Base-by-base conservation (phyloP, 2,888 invertebrate genomes). In the Iselma pallidipennis region DNA sequence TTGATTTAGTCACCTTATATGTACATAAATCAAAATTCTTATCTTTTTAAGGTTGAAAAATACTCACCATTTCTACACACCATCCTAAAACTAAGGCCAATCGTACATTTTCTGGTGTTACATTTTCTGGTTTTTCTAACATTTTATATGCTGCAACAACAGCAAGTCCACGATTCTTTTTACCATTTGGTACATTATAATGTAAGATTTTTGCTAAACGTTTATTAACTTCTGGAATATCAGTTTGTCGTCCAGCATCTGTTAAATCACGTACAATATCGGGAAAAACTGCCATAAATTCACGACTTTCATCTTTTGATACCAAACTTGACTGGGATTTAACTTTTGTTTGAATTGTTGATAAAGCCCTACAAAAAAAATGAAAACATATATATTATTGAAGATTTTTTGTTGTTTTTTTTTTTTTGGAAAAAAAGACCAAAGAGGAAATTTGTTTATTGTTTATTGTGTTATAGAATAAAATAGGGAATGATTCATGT, bases 141-240 rank as follows among this genome's bases (percentile, higher is more conserved):
- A 88, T 87, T 77, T 89, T 91, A 79, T 91, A 94, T 0, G 93
- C 88, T 33, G 90, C 83, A 0, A 93, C 89, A 0, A 91, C 86
- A 0, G 91, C 85, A 31, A 94, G 81, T 0, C 91, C 93, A 55
- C 94, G 84, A 76, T 89, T 91, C 82, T 92, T 94, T 82, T 96
- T 97, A 2, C 97, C 97, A 72, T 89, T 88, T 0, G 95, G 93
- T 4, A 96, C 94, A 82, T 96, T 97, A 82, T 96, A 96, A 26
- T 65, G 65, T 10, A 61, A 33, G 83, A 92, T 90, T 85, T 91
- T 91, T 57, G 90, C 88, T 81, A 91, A 87, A 89, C 93, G 91
- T 79, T 91, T 91, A 68, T 89, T 89, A 67, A 91, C 91, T 80
- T 92, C 91, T 33, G 90, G 89, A 80, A 91, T 87, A 78, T 93